Evolutionary conservation across 1,140 invertebrate species (phyloP).

Genomic region (Theocolax elegans): DNA sequence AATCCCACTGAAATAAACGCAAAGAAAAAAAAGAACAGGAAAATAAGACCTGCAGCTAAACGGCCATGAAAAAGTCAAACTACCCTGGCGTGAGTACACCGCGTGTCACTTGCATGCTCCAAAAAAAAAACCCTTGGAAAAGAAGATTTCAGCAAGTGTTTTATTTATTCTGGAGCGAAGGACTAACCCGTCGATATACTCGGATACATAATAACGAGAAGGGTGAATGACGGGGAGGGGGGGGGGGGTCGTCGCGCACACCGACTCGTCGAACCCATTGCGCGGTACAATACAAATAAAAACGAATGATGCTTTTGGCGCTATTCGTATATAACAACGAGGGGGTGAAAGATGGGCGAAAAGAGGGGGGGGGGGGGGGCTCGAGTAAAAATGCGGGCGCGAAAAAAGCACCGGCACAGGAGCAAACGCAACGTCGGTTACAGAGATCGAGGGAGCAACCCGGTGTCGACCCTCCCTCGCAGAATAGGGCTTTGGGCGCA

Average conservation of each 20-base stretch:
- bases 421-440: conserved; percentile 24
- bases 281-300: conserved; percentile 45
- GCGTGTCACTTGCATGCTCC: conserved; percentile 1
- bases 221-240: no score
- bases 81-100: not conserved
- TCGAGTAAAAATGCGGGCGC: not conserved
- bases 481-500: conserved; percentile 52
- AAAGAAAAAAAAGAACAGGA: no score
- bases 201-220: conserved; percentile 29
- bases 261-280: conserved; percentile 37
- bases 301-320: conserved; percentile 45
- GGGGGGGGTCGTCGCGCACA: not conserved
- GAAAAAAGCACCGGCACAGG: not conserved
- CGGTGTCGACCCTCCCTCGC: conserved; percentile 19
- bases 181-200: conserved; percentile 13
- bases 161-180: not conserved
- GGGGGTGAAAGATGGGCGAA: not conserved
- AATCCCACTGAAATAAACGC: no score
- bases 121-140: not conserved
- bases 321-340: not conserved
- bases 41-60: no score
- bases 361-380: not conserved
- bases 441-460: not conserved
- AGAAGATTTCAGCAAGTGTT: not conserved
- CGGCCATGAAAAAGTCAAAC: conserved; percentile 23